Conservation (phyloP, 2,888 invertebrate species). For the Liposcelis brunnea region DNA sequence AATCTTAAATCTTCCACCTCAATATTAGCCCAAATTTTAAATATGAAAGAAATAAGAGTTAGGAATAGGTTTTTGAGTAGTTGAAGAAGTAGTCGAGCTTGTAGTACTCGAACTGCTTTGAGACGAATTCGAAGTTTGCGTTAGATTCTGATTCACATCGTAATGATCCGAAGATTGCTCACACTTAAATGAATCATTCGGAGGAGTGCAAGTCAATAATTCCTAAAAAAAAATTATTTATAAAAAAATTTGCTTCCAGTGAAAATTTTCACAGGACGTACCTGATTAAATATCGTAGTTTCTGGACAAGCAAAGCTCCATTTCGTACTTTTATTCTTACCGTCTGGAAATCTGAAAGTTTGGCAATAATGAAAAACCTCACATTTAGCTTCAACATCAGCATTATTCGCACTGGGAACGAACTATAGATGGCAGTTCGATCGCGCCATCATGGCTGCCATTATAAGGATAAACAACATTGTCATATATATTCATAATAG, state of each 20-base stretch:
- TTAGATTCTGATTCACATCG: background rate
- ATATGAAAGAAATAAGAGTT: too few species aligned
- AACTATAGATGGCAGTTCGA: too few species aligned
- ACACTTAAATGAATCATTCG: background rate
- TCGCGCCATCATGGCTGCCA: too few species aligned
- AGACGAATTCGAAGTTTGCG: background rate
- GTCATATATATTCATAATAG: too few species aligned
- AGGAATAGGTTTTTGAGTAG: too few species aligned
- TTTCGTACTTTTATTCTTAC: background rate
- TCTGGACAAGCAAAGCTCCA: slow-evolving; percentile 1
- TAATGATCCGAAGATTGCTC: background rate
- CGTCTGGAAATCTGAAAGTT: slow-evolving; percentile 1
- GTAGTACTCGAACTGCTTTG: too few species aligned
- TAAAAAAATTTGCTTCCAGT: background rate
- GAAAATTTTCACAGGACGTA: background rate
- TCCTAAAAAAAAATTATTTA: background rate
- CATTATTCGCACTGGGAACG: too few species aligned
- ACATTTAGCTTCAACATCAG: background rate
- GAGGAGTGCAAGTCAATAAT: background rate
- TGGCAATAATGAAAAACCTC: slow-evolving; percentile 3
- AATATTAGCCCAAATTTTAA: too few species aligned
- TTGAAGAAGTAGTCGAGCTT: too few species aligned
- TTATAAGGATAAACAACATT: too few species aligned
- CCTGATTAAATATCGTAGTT: slow-evolving; percentile 1
- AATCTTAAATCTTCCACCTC: too few species aligned